phyloP scores from a whole-genome alignment of 2,113 vertebrate genomes.

The Cottus gobio region DNA sequence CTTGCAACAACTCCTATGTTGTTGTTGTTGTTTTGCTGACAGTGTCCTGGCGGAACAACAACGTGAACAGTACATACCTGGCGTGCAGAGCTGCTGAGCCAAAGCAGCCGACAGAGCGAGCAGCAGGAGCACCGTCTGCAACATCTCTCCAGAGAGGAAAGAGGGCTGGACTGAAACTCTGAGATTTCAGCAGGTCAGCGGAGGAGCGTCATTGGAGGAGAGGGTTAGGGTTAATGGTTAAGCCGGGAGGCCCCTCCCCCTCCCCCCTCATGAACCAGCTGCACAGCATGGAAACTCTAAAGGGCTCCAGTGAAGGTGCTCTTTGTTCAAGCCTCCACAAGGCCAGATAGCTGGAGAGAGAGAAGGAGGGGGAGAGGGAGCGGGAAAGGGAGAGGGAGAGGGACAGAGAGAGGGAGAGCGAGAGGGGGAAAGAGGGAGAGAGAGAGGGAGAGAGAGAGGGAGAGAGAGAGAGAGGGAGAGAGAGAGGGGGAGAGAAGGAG shows the following conservation, averaged over 20 bases:
- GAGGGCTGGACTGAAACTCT: too few relatives aligned
- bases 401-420: too few relatives aligned
- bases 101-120: slow-evolving; percentile 73
- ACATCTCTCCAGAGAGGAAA: slow-evolving; percentile 80
- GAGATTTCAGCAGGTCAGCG: slow-evolving; percentile 58
- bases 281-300: slow-evolving; percentile 32
- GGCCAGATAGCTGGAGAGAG: not conserved
- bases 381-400: too few relatives aligned
- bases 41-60: not conserved
- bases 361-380: too few relatives aligned
- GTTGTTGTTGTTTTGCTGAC: too few relatives aligned
- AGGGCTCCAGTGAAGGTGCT: slow-evolving; percentile 32
- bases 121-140: slow-evolving; percentile 72
- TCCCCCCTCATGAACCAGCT: not conserved
- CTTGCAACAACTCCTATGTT: slow-evolving; percentile 12
- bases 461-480: too few relatives aligned
- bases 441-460: too few relatives aligned
- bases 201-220: slow-evolving; percentile 4
- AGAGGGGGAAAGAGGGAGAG: too few relatives aligned
- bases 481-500: too few relatives aligned
- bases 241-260: too few relatives aligned
- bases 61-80: slow-evolving; percentile 71
- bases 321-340: slow-evolving; percentile 63
- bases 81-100: slow-evolving; percentile 65
- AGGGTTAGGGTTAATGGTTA: slow-evolving; percentile 76